phyloP scores from a whole-genome alignment of 2,888 invertebrate genomes.

The Mythimna loreyi region DNA sequence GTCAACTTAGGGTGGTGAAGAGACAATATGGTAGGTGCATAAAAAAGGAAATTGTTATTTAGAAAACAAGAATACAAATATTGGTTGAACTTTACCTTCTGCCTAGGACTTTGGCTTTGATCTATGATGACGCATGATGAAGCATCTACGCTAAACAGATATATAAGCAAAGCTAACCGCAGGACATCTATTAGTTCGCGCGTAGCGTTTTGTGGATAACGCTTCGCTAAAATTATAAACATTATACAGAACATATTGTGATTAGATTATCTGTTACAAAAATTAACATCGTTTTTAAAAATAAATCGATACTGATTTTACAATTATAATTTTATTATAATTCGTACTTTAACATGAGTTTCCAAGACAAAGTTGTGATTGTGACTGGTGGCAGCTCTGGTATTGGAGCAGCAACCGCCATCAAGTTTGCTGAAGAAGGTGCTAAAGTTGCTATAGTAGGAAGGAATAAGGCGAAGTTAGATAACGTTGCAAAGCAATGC shows the following conservation, averaged over 20 bases:
- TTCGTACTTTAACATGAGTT: conserved; percentile 57
- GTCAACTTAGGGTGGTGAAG: too few species aligned
- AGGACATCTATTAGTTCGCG: neutral
- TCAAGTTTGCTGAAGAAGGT: conserved; percentile 56
- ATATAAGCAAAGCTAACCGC: neutral
- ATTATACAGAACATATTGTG: neutral
- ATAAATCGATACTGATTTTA: neutral
- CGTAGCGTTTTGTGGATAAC: neutral
- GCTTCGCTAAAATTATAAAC: neutral
- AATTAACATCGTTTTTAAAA: neutral
- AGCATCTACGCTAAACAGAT: neutral
- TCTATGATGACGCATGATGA: neutral
- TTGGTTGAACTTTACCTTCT: conserved; percentile 2
- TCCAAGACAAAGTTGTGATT: conserved; percentile 65
- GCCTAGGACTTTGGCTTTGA: neutral
- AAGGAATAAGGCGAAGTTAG: conserved; percentile 57
- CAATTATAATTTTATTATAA: too few species aligned
- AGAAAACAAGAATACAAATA: too few species aligned
- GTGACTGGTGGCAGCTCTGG: conserved; percentile 69
- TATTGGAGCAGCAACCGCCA: conserved; percentile 66
- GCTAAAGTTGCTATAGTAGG: conserved; percentile 64
- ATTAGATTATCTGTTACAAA: neutral
- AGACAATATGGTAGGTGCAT: too few species aligned
- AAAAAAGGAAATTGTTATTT: too few species aligned
- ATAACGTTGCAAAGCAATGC: conserved; percentile 29